phyloP scores from a whole-genome alignment of 92 coral and sea anemone genomes.

The Phymanthus crucifer region DNA sequence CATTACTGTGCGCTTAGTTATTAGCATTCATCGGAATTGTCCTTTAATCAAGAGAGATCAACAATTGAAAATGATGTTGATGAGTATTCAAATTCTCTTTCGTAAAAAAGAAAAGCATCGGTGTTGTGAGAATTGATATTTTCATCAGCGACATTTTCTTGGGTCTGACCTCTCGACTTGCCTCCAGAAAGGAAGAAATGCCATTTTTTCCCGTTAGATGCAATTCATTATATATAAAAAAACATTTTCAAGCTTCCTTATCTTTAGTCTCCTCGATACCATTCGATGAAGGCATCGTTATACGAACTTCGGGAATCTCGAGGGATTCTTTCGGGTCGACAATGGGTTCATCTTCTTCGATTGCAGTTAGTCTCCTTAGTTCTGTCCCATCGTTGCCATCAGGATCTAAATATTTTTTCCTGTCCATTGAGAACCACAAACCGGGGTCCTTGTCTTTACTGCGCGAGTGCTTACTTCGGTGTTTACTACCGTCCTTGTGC shows the following conservation, averaged over 20 bases:
- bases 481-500: conserved; percentile 59
- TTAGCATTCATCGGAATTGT: neutral
- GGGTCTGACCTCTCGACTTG: neutral
- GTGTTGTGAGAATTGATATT: neutral
- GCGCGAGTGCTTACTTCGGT: conserved; percentile 26
- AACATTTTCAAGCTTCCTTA: conserved; percentile 6
- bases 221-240: neutral
- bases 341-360: conserved; percentile 49
- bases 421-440: conserved; percentile 64
- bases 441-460: conserved; percentile 59
- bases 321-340: conserved; percentile 43
- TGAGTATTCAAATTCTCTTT: neutral
- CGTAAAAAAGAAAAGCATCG: neutral
- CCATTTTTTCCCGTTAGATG: neutral
- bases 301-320: conserved; percentile 31
- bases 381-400: conserved; percentile 44
- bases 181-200: neutral
- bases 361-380: conserved; percentile 44
- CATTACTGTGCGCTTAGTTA: no score
- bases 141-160: neutral
- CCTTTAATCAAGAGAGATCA: neutral
- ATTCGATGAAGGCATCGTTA: conserved; percentile 34
- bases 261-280: conserved; percentile 18
- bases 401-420: conserved; percentile 30
- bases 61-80: neutral